A percentile compares a stretch with the other conserved stretches of the same genome.
Conservation (phyloP, 1,140 invertebrate species). For the Temnothorax curvispinosus region DNA sequence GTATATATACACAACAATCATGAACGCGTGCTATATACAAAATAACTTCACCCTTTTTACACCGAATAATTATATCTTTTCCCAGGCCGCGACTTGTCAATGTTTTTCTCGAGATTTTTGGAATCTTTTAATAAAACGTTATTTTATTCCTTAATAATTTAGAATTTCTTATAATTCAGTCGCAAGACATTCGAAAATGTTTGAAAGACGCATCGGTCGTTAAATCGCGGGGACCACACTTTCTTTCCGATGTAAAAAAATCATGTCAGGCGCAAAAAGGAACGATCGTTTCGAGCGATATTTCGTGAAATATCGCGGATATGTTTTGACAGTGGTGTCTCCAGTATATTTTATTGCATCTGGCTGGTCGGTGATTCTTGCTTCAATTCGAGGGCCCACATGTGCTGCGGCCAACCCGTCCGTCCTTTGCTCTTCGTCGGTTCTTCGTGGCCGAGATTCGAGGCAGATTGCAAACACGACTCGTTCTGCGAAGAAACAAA, state of each 20-base stretch:
- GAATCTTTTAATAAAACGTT: not conserved
- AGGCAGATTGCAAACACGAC: constrained; percentile 73
- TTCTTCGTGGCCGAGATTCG: constrained; percentile 78
- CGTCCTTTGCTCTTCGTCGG: constrained; percentile 90
- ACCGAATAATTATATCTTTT: not conserved
- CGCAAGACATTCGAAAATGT: not conserved
- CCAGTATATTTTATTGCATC: constrained; percentile 67
- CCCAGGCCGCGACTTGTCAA: not conserved
- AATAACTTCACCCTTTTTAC: constrained; percentile 3
- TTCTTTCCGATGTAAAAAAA: not conserved
- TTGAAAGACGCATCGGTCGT: not conserved
- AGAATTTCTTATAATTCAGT: not conserved
- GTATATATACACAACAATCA: constrained; percentile 22
- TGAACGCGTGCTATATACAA: constrained; percentile 34
- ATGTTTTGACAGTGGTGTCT: constrained; percentile 53
- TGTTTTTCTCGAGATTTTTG: not conserved
- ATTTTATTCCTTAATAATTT: not conserved
- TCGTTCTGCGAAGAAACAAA: constrained; percentile 79
- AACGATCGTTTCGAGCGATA: constrained; percentile 46
- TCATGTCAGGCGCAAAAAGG: constrained; percentile 30
- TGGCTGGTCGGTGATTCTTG: constrained; percentile 87
- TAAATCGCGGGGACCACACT: not conserved
- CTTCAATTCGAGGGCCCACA: constrained; percentile 96
- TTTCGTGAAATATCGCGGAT: constrained; percentile 55
- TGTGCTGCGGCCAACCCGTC: constrained; percentile 97